These are phyloP conservation scores for Drosophila tanythrix DNA, from an alignment of 2,888 invertebrate species.

Conservation along the genomic window DNA sequence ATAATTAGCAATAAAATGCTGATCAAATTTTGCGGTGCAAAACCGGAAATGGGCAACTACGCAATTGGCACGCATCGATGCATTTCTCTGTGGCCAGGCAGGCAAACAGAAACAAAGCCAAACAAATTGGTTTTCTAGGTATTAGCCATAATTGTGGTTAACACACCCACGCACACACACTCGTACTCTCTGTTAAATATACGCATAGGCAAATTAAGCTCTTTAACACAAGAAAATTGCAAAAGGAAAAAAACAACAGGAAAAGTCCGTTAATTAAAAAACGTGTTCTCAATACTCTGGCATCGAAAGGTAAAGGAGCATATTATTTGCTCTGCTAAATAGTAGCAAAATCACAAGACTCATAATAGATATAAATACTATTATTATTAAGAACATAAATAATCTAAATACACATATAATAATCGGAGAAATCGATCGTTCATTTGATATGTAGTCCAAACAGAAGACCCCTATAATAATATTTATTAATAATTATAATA, in stretches of 20 bases:
- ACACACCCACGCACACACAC: background rate
- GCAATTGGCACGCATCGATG: slow-evolving; percentile 22
- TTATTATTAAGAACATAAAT: no score
- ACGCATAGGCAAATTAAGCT: slow-evolving; percentile 8
- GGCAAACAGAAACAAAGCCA: slow-evolving; percentile 16
- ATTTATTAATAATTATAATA: no score
- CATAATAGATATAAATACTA: no score
- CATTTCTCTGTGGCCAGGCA: slow-evolving; percentile 31
- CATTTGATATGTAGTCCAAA: no score
- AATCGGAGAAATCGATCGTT: no score
- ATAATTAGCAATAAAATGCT: slow-evolving; percentile 13
- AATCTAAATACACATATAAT: no score
- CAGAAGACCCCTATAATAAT: no score
- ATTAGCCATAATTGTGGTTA: slow-evolving; percentile 4
- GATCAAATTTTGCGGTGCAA: background rate
- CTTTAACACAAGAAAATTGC: slow-evolving; percentile 18
- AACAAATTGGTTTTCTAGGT: slow-evolving; percentile 21
- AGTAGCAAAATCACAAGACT: no score
- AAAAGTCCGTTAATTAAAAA: slow-evolving; percentile 69
- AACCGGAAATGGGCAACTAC: background rate
- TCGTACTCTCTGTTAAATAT: background rate
- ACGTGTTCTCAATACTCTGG: slow-evolving; percentile 4
- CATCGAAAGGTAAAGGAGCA: background rate
- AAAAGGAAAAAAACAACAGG: background rate
- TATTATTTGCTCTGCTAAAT: no score